Evolutionary conservation across 2,888 invertebrate species (phyloP).

Genomic region (Hypomecis punctinalis): DNA sequence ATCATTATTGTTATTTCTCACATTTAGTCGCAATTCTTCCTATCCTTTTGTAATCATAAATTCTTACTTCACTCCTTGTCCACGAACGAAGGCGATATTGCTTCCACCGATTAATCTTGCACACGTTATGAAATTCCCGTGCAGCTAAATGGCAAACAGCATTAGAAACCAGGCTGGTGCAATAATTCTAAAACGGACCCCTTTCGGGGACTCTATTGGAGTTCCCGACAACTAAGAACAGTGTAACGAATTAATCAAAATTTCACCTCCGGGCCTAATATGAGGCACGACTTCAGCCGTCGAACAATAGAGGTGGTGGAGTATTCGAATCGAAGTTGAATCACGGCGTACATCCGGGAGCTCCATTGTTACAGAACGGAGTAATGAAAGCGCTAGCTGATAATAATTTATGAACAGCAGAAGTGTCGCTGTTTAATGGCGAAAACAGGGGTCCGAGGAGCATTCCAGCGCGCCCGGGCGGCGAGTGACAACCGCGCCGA

Average conservation of each 20-base stretch:
- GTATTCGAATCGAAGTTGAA: slow-evolving; percentile 77
- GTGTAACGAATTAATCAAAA: slow-evolving; percentile 83
- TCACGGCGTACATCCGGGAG: slow-evolving; percentile 78
- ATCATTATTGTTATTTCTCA: no score
- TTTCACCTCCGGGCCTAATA: slow-evolving; percentile 81
- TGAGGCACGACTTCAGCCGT: slow-evolving; percentile 75
- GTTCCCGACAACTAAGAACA: slow-evolving; percentile 71
- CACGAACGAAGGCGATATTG: slow-evolving; percentile 3
- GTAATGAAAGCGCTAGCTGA: slow-evolving; percentile 83
- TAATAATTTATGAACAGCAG: slow-evolving; percentile 85
- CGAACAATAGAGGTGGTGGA: slow-evolving; percentile 74
- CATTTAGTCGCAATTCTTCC: no score
- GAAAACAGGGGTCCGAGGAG: slow-evolving; percentile 76
- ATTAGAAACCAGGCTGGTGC: slow-evolving; percentile 57
- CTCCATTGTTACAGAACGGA: slow-evolving; percentile 80
- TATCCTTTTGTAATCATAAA: neutral
- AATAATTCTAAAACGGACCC: slow-evolving; percentile 62
- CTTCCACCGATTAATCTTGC: slow-evolving; percentile 9
- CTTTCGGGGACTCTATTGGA: slow-evolving; percentile 69
- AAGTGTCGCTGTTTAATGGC: slow-evolving; percentile 83
- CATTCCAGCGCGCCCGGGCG: slow-evolving; percentile 73
- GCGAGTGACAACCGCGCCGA: slow-evolving; percentile 78
- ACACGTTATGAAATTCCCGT: slow-evolving; percentile 23
- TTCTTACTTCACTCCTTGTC: neutral
- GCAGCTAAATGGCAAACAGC: slow-evolving; percentile 38